phyloP scores from a whole-genome alignment of 2,113 vertebrate genomes.

The Vireo altiloquus region DNA sequence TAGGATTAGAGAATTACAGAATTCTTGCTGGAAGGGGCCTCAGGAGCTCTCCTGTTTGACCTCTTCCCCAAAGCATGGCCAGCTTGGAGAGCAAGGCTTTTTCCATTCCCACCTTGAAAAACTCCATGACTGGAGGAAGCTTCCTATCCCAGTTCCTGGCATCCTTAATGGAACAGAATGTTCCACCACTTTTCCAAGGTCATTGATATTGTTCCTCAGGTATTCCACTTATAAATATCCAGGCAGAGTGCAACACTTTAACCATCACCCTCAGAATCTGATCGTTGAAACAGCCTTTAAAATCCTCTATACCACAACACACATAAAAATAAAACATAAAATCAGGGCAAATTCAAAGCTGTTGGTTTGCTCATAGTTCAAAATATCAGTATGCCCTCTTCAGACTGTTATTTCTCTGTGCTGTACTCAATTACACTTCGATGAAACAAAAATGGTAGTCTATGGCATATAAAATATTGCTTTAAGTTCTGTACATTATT shows the following conservation, averaged over 20 bases:
- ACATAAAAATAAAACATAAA: not conserved
- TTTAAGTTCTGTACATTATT: not conserved
- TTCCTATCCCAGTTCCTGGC: not conserved
- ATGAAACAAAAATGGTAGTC: not conserved
- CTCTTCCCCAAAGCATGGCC: too few species aligned
- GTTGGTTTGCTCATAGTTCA: not conserved
- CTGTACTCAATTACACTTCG: not conserved
- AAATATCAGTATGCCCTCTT: not conserved
- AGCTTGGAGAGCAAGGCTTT: not conserved
- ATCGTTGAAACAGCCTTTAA: not conserved
- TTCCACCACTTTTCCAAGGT: not conserved
- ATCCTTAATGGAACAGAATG: not conserved
- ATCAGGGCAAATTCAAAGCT: not conserved
- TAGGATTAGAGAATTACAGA: not conserved
- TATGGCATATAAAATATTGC: not conserved
- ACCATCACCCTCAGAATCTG: not conserved
- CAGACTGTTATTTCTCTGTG: not conserved
- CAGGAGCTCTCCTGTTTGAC: not conserved
- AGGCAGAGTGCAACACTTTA: not conserved
- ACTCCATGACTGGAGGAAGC: not conserved
- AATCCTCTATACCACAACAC: not conserved
- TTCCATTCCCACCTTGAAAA: not conserved
- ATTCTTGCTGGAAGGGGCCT: not conserved
- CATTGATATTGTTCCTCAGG: not conserved
- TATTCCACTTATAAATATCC: not conserved